Conservation (phyloP, 2,888 invertebrate species). For the Catocala sponsa region DNA sequence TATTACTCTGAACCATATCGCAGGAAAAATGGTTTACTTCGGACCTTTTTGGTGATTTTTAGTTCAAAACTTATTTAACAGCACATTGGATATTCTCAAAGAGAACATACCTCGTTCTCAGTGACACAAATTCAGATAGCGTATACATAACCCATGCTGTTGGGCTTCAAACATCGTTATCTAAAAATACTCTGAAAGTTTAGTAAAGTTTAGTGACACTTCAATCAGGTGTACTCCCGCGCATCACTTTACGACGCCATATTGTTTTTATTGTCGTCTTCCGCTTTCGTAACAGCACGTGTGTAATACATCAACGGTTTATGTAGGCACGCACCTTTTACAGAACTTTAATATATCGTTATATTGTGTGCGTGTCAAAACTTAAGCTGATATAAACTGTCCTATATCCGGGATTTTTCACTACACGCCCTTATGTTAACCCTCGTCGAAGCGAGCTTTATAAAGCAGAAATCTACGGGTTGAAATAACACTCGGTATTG, state of each 20-base stretch:
- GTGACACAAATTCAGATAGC: too few species aligned
- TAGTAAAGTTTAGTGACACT: constrained; percentile 57
- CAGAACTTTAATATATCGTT: constrained; percentile 9
- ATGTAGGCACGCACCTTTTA: constrained; percentile 36
- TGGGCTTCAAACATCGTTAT: constrained; percentile 26
- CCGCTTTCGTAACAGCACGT: constrained; percentile 69
- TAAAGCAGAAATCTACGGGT: too few species aligned
- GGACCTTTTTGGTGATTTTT: too few species aligned
- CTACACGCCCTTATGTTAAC: neutral
- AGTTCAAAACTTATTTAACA: too few species aligned
- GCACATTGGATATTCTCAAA: too few species aligned
- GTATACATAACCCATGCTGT: neutral
- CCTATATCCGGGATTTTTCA: too few species aligned
- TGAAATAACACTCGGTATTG: too few species aligned
- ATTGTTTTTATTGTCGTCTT: constrained; percentile 68
- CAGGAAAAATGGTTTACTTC: too few species aligned
- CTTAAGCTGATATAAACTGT: too few species aligned
- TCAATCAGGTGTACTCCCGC: constrained; percentile 60
- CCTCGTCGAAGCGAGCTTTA: too few species aligned
- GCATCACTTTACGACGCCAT: constrained; percentile 63
- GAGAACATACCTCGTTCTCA: too few species aligned
- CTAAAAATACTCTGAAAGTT: constrained; percentile 47
- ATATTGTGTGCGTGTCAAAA: neutral
- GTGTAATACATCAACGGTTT: constrained; percentile 54
- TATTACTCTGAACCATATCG: too few species aligned